Conservation (phyloP, 1,140 invertebrate genomes). For the Listronotus bonariensis region DNA sequence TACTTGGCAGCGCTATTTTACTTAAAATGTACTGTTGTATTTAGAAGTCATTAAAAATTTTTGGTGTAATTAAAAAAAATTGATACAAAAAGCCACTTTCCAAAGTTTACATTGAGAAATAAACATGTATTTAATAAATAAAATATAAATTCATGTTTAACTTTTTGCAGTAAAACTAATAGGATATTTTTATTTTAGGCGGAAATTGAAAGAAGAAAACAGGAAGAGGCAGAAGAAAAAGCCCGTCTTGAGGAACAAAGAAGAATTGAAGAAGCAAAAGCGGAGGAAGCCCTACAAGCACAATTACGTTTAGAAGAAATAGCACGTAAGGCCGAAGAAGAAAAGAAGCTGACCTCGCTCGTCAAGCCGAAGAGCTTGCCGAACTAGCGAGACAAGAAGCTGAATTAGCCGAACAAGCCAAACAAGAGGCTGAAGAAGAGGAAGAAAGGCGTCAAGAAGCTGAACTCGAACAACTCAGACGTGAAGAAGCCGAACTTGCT, state of each 20-base stretch:
- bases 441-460: constrained; percentile 49
- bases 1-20: too few relatives aligned
- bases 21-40: too few relatives aligned
- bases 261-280: constrained; percentile 57
- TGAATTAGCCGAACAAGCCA: constrained; percentile 62
- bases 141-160: too few relatives aligned
- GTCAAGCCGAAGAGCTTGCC: constrained; percentile 61
- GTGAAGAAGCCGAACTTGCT: constrained; percentile 61
- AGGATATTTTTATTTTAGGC: constrained; percentile 49
- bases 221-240: constrained; percentile 57
- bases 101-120: too few relatives aligned
- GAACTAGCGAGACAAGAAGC: constrained; percentile 59
- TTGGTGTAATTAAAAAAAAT: too few relatives aligned
- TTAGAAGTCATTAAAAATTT: too few relatives aligned
- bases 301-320: constrained; percentile 58
- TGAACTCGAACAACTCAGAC: constrained; percentile 55
- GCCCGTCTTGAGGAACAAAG: constrained; percentile 59
- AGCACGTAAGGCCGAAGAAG: constrained; percentile 61
- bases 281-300: constrained; percentile 58
- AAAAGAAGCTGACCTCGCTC: constrained; percentile 56
- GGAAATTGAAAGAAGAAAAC: constrained; percentile 49
- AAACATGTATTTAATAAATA: too few relatives aligned
- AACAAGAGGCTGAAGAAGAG: constrained; percentile 61
- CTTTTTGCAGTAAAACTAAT: background rate
- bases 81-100: too few relatives aligned